Conservation (phyloP, 2,888 invertebrate genomes). For the Perizoma flavofasciatum region DNA sequence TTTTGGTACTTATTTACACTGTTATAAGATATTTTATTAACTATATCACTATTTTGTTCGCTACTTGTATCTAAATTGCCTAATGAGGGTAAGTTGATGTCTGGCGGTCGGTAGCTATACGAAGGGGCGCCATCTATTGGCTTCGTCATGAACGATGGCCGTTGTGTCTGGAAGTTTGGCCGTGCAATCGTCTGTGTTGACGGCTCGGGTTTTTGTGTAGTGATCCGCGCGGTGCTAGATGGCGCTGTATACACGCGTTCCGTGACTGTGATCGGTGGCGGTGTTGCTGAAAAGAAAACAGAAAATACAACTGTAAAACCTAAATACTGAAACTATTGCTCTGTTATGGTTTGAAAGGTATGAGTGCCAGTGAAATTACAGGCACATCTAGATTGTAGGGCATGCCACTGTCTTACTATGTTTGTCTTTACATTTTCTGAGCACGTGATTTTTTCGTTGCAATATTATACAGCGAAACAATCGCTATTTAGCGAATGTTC, state of each 20-base stretch:
- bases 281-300: slow-evolving; percentile 58
- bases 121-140: slow-evolving; percentile 81
- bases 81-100: slow-evolving; percentile 74
- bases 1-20: slow-evolving; percentile 83
- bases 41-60: slow-evolving; percentile 83
- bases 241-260: slow-evolving; percentile 68
- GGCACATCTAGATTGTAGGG: no score
- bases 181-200: slow-evolving; percentile 65
- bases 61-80: slow-evolving; percentile 77
- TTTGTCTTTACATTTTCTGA: no score
- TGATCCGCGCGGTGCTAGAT: slow-evolving; percentile 62
- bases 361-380: no score
- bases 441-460: no score
- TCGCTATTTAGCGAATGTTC: no score
- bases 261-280: slow-evolving; percentile 61
- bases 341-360: no score
- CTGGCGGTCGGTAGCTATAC: slow-evolving; percentile 76
- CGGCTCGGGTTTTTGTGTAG: slow-evolving; percentile 54
- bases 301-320: slow-evolving; percentile 16
- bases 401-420: no score
- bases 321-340: not conserved
- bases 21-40: slow-evolving; percentile 81
- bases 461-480: no score
- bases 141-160: slow-evolving; percentile 80
- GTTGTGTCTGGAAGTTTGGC: slow-evolving; percentile 70